Evolutionary conservation across 2,888 invertebrate genomes (phyloP).

Genomic region (Mesorhabditis belari): DNA sequence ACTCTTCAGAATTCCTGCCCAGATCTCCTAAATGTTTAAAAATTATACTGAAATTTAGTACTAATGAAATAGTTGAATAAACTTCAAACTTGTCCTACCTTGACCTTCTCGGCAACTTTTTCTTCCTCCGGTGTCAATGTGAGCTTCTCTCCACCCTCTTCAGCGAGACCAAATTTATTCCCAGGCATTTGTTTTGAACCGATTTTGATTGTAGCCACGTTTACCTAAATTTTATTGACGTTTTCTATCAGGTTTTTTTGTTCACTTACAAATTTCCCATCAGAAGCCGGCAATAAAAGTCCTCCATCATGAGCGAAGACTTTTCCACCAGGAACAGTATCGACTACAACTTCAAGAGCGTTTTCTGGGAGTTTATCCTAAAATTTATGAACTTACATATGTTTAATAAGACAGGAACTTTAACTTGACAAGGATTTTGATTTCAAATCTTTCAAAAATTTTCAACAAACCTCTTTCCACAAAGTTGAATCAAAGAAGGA

Average conservation of each 20-base stretch:
- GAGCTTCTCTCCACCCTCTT: slow-evolving; percentile 57
- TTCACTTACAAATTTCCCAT: slow-evolving; percentile 67
- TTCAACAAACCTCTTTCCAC: slow-evolving; percentile 67
- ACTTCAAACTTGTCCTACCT: slow-evolving; percentile 38
- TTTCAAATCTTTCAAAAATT: slow-evolving; percentile 54
- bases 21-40: slow-evolving; percentile 67
- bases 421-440: not conserved
- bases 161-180: slow-evolving; percentile 66
- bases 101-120: slow-evolving; percentile 62
- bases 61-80: not conserved
- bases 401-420: not conserved
- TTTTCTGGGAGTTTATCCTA: not conserved
- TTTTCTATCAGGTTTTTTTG: not conserved
- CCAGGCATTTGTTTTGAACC: slow-evolving; percentile 68
- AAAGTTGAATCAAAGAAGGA: slow-evolving; percentile 74
- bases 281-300: slow-evolving; percentile 72
- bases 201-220: slow-evolving; percentile 70
- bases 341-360: slow-evolving; percentile 8
- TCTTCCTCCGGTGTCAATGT: slow-evolving; percentile 72
- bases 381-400: not conserved
- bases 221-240: slow-evolving; percentile 61
- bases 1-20: slow-evolving; percentile 76
- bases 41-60: not conserved
- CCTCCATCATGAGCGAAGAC: slow-evolving; percentile 59
- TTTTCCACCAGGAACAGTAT: slow-evolving; percentile 23